Conservation (phyloP, 64 coral and sea anemone genomes). For the Montipora efflorescens region DNA sequence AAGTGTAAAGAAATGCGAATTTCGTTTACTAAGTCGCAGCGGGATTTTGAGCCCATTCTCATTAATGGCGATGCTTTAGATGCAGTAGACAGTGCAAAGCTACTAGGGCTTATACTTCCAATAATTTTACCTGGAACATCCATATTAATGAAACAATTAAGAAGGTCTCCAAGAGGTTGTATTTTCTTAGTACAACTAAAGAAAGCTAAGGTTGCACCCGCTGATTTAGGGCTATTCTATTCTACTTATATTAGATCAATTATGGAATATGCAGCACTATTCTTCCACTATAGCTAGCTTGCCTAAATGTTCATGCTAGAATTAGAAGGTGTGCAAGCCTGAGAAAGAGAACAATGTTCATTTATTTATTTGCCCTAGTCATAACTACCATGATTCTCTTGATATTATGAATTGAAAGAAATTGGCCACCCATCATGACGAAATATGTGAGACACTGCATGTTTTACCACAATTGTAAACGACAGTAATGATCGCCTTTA, state of each 20-base stretch:
- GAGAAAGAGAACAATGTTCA: neutral
- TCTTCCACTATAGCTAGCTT: neutral
- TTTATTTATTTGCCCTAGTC: neutral
- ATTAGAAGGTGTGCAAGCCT: neutral
- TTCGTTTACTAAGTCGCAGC: neutral
- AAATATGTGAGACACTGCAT: no score
- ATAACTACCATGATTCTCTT: neutral
- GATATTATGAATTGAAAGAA: neutral
- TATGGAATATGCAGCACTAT: neutral
- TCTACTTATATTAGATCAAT: conserved; percentile 2
- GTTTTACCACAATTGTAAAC: no score
- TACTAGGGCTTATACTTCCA: neutral
- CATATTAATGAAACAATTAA: no score
- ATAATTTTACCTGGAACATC: neutral
- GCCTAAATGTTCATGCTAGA: neutral
- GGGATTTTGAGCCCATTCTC: no score
- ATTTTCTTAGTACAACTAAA: neutral
- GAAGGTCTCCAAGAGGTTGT: neutral
- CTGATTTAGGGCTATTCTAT: neutral
- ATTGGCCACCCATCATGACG: neutral
- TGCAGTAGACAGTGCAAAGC: neutral
- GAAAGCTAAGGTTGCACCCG: neutral
- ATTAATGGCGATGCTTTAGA: neutral
- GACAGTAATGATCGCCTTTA: no score
- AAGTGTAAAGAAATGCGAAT: no score